These are phyloP conservation scores for Daboia siamensis DNA, from an alignment of 2,113 vertebrate species.

Conservation along the genomic window DNA sequence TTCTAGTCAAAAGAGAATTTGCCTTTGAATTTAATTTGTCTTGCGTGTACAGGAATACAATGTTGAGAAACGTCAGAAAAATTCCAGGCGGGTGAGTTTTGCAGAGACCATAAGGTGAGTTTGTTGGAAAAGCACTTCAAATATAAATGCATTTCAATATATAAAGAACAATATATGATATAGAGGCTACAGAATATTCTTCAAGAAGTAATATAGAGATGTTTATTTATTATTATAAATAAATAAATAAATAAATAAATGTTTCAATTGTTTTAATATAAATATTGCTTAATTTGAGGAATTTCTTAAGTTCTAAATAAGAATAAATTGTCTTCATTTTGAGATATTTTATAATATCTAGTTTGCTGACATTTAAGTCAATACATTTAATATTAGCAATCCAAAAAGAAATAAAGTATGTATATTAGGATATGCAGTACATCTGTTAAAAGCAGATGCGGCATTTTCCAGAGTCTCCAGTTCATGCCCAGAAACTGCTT, in stretches of 20 bases:
- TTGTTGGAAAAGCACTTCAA: constrained; percentile 5
- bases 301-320: neutral
- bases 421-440: neutral
- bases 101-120: constrained; percentile 77
- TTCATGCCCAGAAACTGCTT: neutral
- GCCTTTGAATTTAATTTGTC: neutral
- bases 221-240: too few species aligned
- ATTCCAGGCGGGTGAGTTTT: constrained; percentile 78
- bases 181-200: neutral
- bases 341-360: neutral
- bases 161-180: neutral
- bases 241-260: too few species aligned
- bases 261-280: neutral
- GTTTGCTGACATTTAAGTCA: neutral
- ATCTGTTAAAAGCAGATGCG: neutral
- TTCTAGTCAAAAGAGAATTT: neutral
- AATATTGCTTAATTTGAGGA: neutral
- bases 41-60: constrained; percentile 58
- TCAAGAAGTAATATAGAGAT: neutral
- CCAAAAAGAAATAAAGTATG: neutral
- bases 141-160: neutral
- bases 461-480: neutral
- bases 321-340: neutral
- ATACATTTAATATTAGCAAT: neutral
- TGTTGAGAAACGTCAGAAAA: constrained; percentile 63